Evolutionary conservation across 2,797 vertebrate species (phyloP), one percentile per base, ranked within the genome.

Genomic region (Neoniphon sammara): DNA sequence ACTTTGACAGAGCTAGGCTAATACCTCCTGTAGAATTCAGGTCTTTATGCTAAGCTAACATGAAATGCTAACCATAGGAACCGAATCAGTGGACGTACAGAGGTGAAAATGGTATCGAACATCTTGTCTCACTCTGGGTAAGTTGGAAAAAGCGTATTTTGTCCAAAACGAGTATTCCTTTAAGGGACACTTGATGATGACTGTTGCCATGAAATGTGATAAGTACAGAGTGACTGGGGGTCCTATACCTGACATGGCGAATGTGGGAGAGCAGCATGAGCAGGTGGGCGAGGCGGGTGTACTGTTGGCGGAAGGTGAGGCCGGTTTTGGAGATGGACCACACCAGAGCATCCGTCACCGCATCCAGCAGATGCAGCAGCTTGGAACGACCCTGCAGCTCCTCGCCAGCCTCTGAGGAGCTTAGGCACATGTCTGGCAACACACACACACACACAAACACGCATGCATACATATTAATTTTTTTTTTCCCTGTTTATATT

Each of bases 181-280:
- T 27, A 27, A 27, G 25, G 25, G 25, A 27, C 31, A 34, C 5
- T 34, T 34, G 11, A 9, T 42, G 39, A 14, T 42, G 39, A 14
- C 12, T 42, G 39, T 14, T 42, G 2, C 39, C 3, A 42, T 42
- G 14, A 42, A 14, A 42, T 42, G 39, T 42, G 11, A 42, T 12
- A 42, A 9, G 39, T 5, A 34, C 25, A 27, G 25, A 5, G 1
- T 30, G 14, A 30, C 5, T 55, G 23, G 46, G 1, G 30, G 42
- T 27, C 47, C 14, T 46, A 0, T 93, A 97, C 96, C 98, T 98
- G 80, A 95, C 90, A 0, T 99, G 97, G 46, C 98, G 94, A 87
- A 99, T 92, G 0, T 99, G 98, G 1, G 98, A 98, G 7, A 99
- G 97, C 67, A 99, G 94, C 97, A 99, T 98, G 87, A 99, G 88